Percentiles rank a stretch among this genome's conserved stretches.
Conservation (phyloP, 1,140 invertebrate species). For the Cydia strobilella region DNA sequence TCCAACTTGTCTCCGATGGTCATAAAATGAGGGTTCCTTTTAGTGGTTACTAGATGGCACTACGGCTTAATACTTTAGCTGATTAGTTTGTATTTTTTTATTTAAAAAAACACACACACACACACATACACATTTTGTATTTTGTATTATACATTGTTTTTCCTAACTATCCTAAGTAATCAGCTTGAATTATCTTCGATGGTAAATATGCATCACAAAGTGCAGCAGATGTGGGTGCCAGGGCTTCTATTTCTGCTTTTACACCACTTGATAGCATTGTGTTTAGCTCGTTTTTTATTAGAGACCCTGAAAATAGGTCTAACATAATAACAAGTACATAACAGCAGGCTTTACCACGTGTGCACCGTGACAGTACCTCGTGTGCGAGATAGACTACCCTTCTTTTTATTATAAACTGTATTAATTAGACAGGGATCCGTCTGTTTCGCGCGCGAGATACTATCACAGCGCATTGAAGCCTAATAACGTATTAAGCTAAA, state of each 20-base stretch:
- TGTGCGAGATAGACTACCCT: too few species aligned
- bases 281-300: conserved; percentile 58
- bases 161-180: conserved; percentile 54
- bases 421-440: too few species aligned
- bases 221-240: conserved; percentile 57
- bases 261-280: conserved; percentile 55
- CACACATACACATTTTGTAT: too few species aligned
- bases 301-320: conserved; percentile 47
- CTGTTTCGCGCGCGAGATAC: too few species aligned
- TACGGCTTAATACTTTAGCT: neutral
- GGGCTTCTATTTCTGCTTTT: conserved; percentile 68
- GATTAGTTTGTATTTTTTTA: neutral
- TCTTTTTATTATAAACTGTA: neutral
- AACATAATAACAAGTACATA: neutral
- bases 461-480: too few species aligned
- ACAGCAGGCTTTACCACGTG: neutral
- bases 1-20: neutral
- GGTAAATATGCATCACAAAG: conserved; percentile 70
- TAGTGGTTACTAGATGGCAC: conserved; percentile 41
- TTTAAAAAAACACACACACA: too few species aligned
- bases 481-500: too few species aligned
- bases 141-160: conserved; percentile 36
- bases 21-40: neutral
- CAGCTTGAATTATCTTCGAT: conserved; percentile 62
- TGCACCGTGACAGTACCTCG: too few species aligned